These are phyloP conservation scores for Molossus molossus DNA, from an alignment of 2,797 vertebrate species.

Conservation along the genomic window DNA sequence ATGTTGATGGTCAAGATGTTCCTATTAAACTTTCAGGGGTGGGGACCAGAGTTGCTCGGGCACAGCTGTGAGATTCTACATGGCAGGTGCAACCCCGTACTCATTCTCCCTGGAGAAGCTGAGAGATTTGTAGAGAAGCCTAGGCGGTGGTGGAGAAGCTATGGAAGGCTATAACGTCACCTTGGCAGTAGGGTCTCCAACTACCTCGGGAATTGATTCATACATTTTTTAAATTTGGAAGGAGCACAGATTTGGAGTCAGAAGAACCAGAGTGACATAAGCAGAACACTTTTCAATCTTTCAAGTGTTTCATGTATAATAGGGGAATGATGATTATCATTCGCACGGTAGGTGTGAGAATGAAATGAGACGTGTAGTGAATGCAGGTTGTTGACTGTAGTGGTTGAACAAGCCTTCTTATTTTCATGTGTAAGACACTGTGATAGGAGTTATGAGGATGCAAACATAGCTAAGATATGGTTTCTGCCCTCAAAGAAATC, in stretches of 20 bases:
- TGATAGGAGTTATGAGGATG: not conserved
- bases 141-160: not conserved
- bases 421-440: not conserved
- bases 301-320: not conserved
- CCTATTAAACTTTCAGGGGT: not conserved
- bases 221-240: not conserved
- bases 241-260: not conserved
- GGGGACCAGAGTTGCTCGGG: not conserved
- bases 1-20: not conserved
- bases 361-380: not conserved
- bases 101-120: not conserved
- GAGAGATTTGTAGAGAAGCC: not conserved
- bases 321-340: not conserved
- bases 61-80: not conserved
- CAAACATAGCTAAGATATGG: not conserved
- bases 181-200: not conserved
- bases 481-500: not conserved
- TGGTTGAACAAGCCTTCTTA: not conserved
- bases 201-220: not conserved
- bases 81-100: too few species aligned
- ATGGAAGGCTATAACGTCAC: not conserved
- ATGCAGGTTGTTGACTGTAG: not conserved
- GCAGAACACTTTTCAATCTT: not conserved
- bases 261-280: not conserved
- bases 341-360: not conserved